These are phyloP conservation scores for Gymnothorax javanicus DNA, from an alignment of 2,797 vertebrate genomes.

Conservation along the genomic window DNA sequence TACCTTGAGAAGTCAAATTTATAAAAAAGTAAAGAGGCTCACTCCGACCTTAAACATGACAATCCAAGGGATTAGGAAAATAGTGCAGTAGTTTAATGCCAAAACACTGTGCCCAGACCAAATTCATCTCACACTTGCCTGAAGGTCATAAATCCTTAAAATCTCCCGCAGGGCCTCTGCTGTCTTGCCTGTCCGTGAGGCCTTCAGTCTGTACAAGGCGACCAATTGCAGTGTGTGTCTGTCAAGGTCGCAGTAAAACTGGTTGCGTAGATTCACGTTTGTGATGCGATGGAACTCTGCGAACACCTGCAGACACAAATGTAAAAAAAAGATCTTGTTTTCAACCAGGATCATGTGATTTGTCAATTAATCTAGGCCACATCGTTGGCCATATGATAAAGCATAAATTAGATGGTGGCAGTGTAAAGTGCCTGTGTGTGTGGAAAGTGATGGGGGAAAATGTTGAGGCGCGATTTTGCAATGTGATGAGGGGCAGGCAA, in stretches of 20 bases:
- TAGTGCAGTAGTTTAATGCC: too few relatives aligned
- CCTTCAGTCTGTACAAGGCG: conserved; percentile 31
- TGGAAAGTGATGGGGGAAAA: too few relatives aligned
- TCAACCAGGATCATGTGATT: too few relatives aligned
- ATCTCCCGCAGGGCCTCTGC: conserved; percentile 22
- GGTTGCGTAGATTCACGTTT: conserved; percentile 27
- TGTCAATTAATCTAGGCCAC: background rate
- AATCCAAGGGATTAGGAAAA: background rate
- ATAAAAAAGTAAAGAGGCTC: too few relatives aligned
- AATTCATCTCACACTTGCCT: background rate
- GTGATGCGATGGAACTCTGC: conserved; percentile 30
- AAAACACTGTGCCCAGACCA: too few relatives aligned
- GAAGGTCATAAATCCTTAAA: conserved; percentile 27
- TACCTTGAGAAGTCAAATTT: too few relatives aligned
- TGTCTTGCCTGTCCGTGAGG: conserved; percentile 6
- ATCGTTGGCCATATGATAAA: background rate
- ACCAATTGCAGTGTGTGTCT: conserved; percentile 17
- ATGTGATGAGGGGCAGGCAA: too few relatives aligned
- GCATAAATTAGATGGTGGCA: conserved; percentile 2
- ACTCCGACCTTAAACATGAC: background rate
- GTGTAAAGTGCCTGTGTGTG: background rate
- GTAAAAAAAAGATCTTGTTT: too few relatives aligned
- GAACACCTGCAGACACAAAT: conserved; percentile 7
- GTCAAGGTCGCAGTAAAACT: conserved; percentile 20
- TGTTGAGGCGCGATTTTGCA: too few relatives aligned